Base-by-base conservation (phyloP, 1,140 invertebrate species). In the Drosophila orosa region DNA sequence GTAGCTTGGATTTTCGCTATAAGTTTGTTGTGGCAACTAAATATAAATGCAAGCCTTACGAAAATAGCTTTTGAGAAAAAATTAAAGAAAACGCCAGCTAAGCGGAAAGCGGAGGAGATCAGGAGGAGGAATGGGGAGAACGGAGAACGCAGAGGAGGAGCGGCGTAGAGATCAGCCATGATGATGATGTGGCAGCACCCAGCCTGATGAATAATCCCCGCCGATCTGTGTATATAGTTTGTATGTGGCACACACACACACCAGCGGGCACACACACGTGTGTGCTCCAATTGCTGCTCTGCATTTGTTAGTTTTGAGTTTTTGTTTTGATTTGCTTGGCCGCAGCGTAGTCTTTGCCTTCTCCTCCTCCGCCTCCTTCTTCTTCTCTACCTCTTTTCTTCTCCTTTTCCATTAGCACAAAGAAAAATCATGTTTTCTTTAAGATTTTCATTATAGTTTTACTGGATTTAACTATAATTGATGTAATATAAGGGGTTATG, bases 21-120 rank as follows among this genome's bases (percentile, higher is more conserved):
- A 66, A 72, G 85, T 86, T 82, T 74, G 50, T 65, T 80, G 47
- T 85, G 71, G 72, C 50, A 65, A 87, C 83, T 86, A 83, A 83
- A 86, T 87, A 86, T 86, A 86, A 87, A 87, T 79, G 71, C 83
- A 86, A 85, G 85, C 83, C 86, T 79, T 83, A 87, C 83, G 65
- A 86, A 86, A 86, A 86, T 86, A 86, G 74, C 75, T 58, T 45
- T 63, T 47, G 54, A 78, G 59, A 29, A 17, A 27, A 48, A 78
- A 74, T 80, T 74, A 62, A 44, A 62, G 35, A 66, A 65, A 48
- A 73, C 52, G 45, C 24, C 52, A 77, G 52, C 72, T 45, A 75
- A 59, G 22, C 59, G 57, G 44, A 50, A 48, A 58, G 42, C 13
- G 40, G 56, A 55, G 76, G 61, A 33, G 19, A 65, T 44, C 31